Conservation (phyloP, 2,888 invertebrate genomes). For the Phorcus lineatus region DNA sequence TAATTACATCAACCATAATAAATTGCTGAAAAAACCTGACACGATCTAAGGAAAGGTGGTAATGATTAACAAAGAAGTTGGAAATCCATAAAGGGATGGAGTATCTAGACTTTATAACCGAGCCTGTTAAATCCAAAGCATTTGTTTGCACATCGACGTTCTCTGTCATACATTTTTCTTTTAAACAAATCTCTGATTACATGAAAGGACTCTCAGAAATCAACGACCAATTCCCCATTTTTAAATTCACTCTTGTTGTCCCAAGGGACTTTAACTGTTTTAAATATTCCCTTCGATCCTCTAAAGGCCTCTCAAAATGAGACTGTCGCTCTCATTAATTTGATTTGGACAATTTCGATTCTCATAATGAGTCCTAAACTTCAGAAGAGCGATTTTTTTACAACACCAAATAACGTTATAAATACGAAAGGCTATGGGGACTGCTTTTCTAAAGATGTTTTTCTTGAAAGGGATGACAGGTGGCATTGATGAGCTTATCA, state of each 20-base stretch:
- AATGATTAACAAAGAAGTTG: neutral
- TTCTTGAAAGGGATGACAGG: neutral
- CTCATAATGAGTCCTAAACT: neutral
- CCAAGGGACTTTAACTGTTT: neutral
- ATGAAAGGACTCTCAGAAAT: no score
- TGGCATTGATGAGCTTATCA: neutral
- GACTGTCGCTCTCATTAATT: neutral
- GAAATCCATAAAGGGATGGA: neutral
- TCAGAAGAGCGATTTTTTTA: neutral
- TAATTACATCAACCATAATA: no score
- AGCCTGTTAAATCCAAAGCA: no score
- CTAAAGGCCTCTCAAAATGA: neutral
- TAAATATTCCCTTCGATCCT: neutral
- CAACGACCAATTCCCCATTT: no score
- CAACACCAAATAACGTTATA: conserved; percentile 1
- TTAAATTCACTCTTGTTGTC: no score
- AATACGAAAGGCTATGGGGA: neutral
- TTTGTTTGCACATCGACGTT: no score
- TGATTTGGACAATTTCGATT: neutral
- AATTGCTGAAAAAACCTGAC: no score
- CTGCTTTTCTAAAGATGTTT: neutral
- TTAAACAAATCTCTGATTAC: no score
- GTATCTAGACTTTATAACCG: no score
- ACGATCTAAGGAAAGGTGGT: no score
- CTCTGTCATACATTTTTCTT: no score